These are phyloP conservation scores for Daktulosphaira vitifoliae DNA, from an alignment of 1,140 invertebrate species.

Conservation along the genomic window DNA sequence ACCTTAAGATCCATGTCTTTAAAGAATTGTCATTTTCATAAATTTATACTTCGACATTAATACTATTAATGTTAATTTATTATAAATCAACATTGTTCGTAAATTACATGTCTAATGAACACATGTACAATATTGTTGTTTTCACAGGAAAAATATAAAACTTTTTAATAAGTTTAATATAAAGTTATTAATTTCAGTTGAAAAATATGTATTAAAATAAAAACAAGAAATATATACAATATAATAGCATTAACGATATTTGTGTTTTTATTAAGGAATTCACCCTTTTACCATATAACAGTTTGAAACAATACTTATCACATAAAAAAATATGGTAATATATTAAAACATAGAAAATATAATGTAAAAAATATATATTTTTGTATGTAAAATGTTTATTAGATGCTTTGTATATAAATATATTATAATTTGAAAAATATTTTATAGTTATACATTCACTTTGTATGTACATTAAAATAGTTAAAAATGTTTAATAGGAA, in stretches of 20 bases:
- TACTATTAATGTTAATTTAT: too few relatives aligned
- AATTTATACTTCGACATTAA: too few relatives aligned
- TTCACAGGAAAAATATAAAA: too few relatives aligned
- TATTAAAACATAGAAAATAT: slow-evolving; percentile 7
- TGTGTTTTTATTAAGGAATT: slow-evolving; percentile 3
- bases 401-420: not conserved
- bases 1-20: too few relatives aligned
- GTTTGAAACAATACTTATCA: not conserved
- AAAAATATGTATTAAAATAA: too few relatives aligned
- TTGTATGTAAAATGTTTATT: slow-evolving; percentile 1
- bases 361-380: slow-evolving; percentile 25
- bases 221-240: not conserved
- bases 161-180: too few relatives aligned
- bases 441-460: not conserved
- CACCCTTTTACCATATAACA: not conserved
- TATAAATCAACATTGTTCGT: too few relatives aligned
- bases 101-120: too few relatives aligned
- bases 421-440: slow-evolving; percentile 8
- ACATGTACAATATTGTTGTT: too few relatives aligned
- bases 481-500: slow-evolving; percentile 28
- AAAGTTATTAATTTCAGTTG: too few relatives aligned
- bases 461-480: slow-evolving; percentile 13
- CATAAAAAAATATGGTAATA: not conserved
- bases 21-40: too few relatives aligned
- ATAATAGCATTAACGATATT: slow-evolving; percentile 5